Evolutionary conservation across 2,888 invertebrate genomes (phyloP).

Genomic region (Eupeodes latifasciatus): DNA sequence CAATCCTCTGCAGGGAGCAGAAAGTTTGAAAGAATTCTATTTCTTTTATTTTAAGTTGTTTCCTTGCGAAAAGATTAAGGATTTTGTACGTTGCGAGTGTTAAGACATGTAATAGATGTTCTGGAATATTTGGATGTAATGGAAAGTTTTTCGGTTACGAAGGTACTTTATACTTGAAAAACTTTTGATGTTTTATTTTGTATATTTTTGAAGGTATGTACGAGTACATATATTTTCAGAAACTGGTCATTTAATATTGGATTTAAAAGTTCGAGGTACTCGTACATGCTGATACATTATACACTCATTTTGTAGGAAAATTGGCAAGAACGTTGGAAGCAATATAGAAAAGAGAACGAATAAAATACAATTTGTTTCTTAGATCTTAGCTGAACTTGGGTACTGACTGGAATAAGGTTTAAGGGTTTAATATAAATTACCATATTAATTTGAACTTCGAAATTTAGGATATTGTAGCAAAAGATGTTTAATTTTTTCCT

Average conservation of each 20-base stretch:
- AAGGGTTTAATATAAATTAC: too few species aligned
- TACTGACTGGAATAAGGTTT: too few species aligned
- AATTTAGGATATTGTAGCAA: too few species aligned
- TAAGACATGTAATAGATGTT: constrained; percentile 45
- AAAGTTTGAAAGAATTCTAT: constrained; percentile 24
- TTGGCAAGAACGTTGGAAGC: not conserved
- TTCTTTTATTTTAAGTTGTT: constrained; percentile 14
- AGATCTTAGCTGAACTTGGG: too few species aligned
- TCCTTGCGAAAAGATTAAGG: constrained; percentile 23
- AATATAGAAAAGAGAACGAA: not conserved
- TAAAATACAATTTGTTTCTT: too few species aligned
- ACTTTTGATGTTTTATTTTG: constrained; percentile 23
- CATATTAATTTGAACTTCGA: too few species aligned
- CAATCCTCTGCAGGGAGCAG: not conserved
- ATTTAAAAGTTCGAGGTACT: not conserved
- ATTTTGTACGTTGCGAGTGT: constrained; percentile 14
- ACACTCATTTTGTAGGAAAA: not conserved
- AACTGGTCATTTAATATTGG: constrained; percentile 22
- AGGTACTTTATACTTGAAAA: not conserved
- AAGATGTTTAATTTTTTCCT: too few species aligned
- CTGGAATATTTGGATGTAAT: constrained; percentile 12
- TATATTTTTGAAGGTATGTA: not conserved
- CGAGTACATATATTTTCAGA: not conserved
- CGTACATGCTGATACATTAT: too few species aligned
- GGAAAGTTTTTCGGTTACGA: constrained; percentile 19